Conservation (phyloP, 2,888 invertebrate species). For the Adelognathus sp. region DNA sequence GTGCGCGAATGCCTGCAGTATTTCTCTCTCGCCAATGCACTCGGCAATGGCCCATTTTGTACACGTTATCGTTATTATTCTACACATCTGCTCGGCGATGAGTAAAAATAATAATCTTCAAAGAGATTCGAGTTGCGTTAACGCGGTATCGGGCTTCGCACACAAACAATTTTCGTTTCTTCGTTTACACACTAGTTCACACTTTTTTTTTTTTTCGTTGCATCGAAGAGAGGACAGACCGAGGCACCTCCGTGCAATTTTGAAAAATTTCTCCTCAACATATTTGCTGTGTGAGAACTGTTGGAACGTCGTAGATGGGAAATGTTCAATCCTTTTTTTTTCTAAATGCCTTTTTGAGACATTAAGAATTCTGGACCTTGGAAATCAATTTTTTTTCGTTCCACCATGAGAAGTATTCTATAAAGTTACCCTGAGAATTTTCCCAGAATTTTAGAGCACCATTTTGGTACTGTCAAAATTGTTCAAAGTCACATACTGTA, state of each 20-base stretch:
- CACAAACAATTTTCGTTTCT: neutral
- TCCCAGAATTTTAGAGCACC: too few species aligned
- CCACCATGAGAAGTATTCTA: too few species aligned
- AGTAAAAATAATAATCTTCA: neutral
- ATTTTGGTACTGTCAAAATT: too few species aligned
- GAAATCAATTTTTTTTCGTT: too few species aligned
- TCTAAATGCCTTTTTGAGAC: too few species aligned
- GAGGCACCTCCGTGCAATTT: neutral
- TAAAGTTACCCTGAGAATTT: too few species aligned
- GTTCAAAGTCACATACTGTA: too few species aligned
- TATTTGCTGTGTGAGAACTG: too few species aligned
- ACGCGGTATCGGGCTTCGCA: neutral
- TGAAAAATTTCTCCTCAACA: too few species aligned
- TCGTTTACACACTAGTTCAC: neutral
- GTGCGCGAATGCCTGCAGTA: slow-evolving; percentile 8
- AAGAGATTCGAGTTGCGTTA: neutral
- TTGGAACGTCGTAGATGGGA: too few species aligned
- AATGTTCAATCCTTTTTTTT: too few species aligned
- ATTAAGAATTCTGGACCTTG: too few species aligned
- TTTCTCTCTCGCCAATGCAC: slow-evolving; percentile 45
- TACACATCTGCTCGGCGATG: neutral
- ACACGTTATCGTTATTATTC: neutral
- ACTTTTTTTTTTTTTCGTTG: neutral
- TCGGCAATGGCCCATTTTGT: neutral
- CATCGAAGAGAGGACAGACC: neutral